Conservation (phyloP, 2,888 invertebrate genomes). For the Rhamnusium bicolor region DNA sequence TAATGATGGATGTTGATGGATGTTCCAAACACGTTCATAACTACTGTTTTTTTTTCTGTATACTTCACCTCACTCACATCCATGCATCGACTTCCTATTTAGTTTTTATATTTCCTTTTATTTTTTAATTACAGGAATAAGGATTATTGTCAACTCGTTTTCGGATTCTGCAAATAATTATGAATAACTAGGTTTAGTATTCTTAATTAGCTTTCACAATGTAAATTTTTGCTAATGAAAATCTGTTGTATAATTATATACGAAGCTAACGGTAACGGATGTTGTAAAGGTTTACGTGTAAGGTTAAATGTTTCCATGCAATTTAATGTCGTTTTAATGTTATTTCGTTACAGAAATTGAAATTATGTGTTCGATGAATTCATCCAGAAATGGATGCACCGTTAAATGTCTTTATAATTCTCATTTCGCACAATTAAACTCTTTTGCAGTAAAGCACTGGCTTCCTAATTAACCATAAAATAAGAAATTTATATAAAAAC, state of each 20-base stretch:
- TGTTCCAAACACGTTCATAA: no score
- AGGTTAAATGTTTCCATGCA: background rate
- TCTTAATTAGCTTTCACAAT: background rate
- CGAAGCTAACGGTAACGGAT: background rate
- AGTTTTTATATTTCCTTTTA: no score
- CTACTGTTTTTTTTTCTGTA: no score
- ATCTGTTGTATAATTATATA: no score
- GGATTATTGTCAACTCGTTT: no score
- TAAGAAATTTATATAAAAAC: no score
- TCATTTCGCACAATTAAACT: background rate
- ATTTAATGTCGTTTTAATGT: background rate
- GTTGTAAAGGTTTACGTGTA: background rate
- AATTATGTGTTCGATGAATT: background rate
- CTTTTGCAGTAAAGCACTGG: background rate
- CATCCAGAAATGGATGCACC: background rate
- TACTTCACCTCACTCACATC: no score
- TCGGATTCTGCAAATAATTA: no score
- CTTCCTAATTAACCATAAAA: background rate
- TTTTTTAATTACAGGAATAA: no score
- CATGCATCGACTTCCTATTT: no score
- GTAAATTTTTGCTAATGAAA: background rate
- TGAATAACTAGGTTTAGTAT: background rate
- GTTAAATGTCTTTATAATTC: background rate
- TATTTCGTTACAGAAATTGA: background rate
- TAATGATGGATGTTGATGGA: no score